These are phyloP conservation scores for Galerucella nymphaeae DNA, from an alignment of 2,888 invertebrate genomes.

Conservation along the genomic window DNA sequence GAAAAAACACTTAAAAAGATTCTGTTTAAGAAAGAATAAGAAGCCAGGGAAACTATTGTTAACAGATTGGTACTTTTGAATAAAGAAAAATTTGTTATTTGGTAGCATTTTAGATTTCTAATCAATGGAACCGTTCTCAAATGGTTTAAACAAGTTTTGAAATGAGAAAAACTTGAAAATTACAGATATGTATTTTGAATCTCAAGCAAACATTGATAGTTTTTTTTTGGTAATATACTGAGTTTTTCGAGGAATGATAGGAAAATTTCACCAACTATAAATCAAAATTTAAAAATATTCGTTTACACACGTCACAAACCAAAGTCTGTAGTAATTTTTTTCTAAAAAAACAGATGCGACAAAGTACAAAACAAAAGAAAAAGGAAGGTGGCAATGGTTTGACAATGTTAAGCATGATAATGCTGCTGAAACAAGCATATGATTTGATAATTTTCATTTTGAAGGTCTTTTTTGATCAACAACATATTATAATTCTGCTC, in stretches of 20 bases:
- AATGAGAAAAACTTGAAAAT: not conserved
- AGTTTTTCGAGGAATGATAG: conserved; percentile 16
- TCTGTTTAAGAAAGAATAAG: no score
- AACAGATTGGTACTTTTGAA: no score
- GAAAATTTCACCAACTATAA: conserved; percentile 26
- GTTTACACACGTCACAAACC: not conserved
- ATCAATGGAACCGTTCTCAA: no score
- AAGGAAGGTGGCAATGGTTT: not conserved
- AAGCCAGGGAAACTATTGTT: no score
- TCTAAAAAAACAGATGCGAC: conserved; percentile 1
- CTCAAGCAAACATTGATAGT: not conserved
- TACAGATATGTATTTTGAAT: not conserved
- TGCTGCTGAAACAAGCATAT: conserved; percentile 22
- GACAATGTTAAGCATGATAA: conserved; percentile 18
- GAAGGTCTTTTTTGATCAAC: conserved; percentile 21
- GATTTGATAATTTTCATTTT: conserved; percentile 24
- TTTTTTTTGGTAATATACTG: conserved; percentile 21
- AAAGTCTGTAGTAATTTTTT: not conserved
- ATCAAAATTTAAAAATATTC: conserved; percentile 18
- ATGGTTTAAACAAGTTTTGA: no score
- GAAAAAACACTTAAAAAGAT: no score
- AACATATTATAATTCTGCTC: not conserved
- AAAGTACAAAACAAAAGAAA: conserved; percentile 20
- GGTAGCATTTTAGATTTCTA: no score
- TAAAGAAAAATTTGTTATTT: no score